A percentile compares a stretch with the other conserved stretches of the same genome.
These are phyloP conservation scores for Lepisosteus oculatus DNA, from an alignment of 2,113 vertebrate genomes.

Conservation along the genomic window DNA sequence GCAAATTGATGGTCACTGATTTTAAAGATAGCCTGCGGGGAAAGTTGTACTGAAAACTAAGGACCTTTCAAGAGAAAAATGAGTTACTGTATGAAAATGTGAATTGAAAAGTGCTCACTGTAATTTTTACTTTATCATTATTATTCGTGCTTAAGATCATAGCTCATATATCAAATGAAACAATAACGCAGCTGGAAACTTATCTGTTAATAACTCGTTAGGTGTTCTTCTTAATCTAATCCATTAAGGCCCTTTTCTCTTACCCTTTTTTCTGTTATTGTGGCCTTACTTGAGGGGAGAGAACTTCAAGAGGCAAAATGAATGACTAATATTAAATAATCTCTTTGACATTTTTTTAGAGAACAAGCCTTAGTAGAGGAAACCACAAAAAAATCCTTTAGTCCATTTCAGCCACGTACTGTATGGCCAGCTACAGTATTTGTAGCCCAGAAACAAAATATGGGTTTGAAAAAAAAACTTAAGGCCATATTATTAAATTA, in stretches of 20 bases:
- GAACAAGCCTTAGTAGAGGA: not conserved
- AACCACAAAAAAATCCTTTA: not conserved
- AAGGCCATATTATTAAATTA: no score
- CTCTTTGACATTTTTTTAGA: not conserved
- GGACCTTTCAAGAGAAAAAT: not conserved
- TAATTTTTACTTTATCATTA: not conserved
- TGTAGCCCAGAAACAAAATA: no score
- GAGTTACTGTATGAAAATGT: not conserved
- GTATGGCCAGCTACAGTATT: no score
- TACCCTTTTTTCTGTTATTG: not conserved
- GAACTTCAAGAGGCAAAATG: not conserved
- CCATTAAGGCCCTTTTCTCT: not conserved
- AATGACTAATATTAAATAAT: not conserved
- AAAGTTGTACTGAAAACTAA: not conserved
- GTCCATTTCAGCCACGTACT: not conserved
- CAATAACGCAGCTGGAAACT: not conserved
- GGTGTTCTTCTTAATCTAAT: not conserved
- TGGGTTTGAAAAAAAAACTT: no score
- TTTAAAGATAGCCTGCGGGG: not conserved
- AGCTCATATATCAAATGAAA: not conserved
- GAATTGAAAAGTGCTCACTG: not conserved
- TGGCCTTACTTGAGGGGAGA: not conserved
- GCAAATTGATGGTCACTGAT: not conserved
- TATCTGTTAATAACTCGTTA: not conserved
- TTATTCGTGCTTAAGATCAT: no score